phyloP scores from a whole-genome alignment of 2,113 vertebrate species.

The Pachypanchax playfairii region DNA sequence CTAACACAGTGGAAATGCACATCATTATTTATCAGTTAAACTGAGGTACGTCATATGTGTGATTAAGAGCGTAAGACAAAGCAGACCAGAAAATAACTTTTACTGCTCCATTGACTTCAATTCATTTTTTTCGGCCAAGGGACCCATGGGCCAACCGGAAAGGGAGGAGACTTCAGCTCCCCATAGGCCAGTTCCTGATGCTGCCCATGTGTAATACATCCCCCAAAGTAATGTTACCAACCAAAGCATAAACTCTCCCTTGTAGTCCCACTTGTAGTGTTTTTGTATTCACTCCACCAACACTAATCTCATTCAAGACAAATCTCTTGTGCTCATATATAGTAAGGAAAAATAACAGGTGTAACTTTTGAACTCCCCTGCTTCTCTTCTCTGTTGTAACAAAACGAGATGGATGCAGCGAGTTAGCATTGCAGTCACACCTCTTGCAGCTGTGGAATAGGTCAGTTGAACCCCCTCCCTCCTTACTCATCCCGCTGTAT shows the following conservation, averaged over 20 bases:
- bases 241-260: no score
- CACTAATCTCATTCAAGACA: slow-evolving; percentile 34
- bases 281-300: slow-evolving; percentile 11
- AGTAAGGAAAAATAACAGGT: slow-evolving; percentile 15
- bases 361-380: slow-evolving; percentile 22
- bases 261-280: neutral
- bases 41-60: no score
- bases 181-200: slow-evolving; percentile 40
- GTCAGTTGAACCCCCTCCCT: slow-evolving; percentile 40
- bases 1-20: no score
- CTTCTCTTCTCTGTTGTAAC: slow-evolving; percentile 31
- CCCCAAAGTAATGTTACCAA: slow-evolving; percentile 12
- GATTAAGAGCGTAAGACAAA: no score
- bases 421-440: slow-evolving; percentile 75
- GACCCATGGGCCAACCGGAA: no score
- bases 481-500: slow-evolving; percentile 42
- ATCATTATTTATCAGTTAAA: no score
- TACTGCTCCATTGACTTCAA: no score
- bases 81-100: no score
- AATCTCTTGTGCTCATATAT: neutral
- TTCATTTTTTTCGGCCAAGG: no score
- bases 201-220: slow-evolving; percentile 44
- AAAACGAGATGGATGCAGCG: slow-evolving; percentile 52
- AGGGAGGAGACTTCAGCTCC: no score
- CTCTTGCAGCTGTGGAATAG: slow-evolving; percentile 68